Evolutionary conservation across 2,113 vertebrate species (phyloP), one percentile per base, ranked within the genome.

Genomic region (Pogona vitticeps): DNA sequence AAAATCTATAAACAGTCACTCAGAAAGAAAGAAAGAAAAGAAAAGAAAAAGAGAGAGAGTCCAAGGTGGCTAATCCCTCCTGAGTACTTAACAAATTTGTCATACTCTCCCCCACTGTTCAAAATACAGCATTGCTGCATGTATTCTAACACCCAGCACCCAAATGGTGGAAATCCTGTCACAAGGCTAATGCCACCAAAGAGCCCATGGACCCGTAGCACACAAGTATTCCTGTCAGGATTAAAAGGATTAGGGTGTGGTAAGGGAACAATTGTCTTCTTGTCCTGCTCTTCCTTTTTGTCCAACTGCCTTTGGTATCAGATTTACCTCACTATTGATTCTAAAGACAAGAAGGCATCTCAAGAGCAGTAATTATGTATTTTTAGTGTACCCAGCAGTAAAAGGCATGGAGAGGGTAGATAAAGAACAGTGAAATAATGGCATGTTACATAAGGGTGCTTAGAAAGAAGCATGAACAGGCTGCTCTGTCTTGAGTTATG

Each of bases 151-250:
- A 21, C 61, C 61, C 21, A 63, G 20, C 6, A 28, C 23, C n/a
- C 70, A 73, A 3, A 83, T 40, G 21, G 18, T 63, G 17, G 61
- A 63, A 1, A 5, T 63, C 61, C 67, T 67, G 42, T 14, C 38
- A 40, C 77, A 89, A 21, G 14, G 31, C 14, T 91, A 88, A 75
- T 1, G 67, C 86, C 88, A 90, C 85, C 76, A 84, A 84, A 52
- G 6, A 67, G 28, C 65, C 61, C 40, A 0, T 26, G 71, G 84
- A 23, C 63, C 33, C 20, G 86, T 87, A 87, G 63, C 10, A 6
- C 0, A 0, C 36, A 63, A 73, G 0, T 28, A 46, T 59, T 78
- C 86, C 77, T 46, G 6, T 61, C 0, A 0, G 59, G 92, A 87
- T 86, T 79, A 0, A 89, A 73, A 84, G 38, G 46, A 21, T 72